Evolutionary conservation across 1,140 invertebrate species (phyloP), one percentile per base, ranked within the genome.

Genomic region (Aethina tumida): DNA sequence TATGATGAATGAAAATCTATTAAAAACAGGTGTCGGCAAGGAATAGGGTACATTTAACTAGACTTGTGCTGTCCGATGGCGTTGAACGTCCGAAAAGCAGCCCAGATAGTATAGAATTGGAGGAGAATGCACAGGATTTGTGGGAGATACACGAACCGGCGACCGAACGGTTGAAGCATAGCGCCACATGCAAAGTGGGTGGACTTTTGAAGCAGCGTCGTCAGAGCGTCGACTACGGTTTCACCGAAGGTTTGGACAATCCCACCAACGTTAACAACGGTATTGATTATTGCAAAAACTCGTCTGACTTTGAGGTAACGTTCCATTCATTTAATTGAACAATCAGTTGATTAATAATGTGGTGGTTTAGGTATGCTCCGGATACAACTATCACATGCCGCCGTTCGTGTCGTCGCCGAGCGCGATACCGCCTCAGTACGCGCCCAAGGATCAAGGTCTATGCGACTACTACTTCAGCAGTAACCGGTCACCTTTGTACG

Each of bases 171-270:
- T 39, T 50, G 14, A 50, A 55, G 33, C 48, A 47, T 13, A 50
- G 47, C 29, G 49, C 49, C 25, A 52, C 51, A 6, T 58, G 47
- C 30, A 57, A 59, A 30, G 45, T 59, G 26, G 56, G 56, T 8
- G 16, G 18, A 4, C n/a, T 20, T 5, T 15, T 58, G 15, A 17
- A 53, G 18, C 50, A 56, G 24, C 47, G 54, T n/a, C 40, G 53
- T 6, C 47, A 52, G 13, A 54, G 50, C 20, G 19, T 55, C 1
- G 56, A 58, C 25, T 54, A 50, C 22, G 39, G 38, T 8, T 43
- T 43, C n/a, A n/a, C n/a, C 17, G 47, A 49, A 15, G 33, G 45
- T 15, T 17, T 48, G 14, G 39, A 43, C 10, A 50, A 48, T n/a
- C 16, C 39, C 3, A 39, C 41, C 19, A 48, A 50, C n/a, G 35